phyloP scores from a whole-genome alignment of 2,113 vertebrate species.

The Pao palembangensis region DNA sequence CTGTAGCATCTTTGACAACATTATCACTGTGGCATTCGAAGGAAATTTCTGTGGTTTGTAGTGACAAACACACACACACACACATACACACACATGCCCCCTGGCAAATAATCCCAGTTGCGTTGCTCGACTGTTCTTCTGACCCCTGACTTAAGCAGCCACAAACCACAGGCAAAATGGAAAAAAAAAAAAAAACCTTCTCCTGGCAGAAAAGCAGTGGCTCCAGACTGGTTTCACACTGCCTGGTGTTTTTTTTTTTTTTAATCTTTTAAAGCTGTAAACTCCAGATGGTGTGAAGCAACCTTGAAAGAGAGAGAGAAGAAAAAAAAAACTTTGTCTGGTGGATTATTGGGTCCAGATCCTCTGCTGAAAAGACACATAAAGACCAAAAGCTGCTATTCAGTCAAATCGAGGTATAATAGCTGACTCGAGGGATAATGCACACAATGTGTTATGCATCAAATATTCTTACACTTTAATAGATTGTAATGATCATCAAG shows the following conservation, averaged over 20 bases:
- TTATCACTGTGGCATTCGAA: conserved; percentile 17
- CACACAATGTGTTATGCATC: conserved; percentile 68
- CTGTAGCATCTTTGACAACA: conserved; percentile 21
- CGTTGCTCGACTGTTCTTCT: conserved; percentile 40
- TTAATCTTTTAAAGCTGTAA: conserved; percentile 68
- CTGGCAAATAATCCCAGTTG: conserved; percentile 30
- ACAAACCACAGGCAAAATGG: conserved; percentile 30
- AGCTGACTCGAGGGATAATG: conserved; percentile 61
- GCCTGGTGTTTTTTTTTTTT: conserved; percentile 63
- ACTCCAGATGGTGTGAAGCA: conserved; percentile 76
- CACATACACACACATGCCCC: background rate
- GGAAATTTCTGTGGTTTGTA: conserved; percentile 17
- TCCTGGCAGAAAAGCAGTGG: conserved; percentile 53
- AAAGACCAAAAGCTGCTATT: conserved; percentile 61
- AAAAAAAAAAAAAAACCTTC: conserved; percentile 5
- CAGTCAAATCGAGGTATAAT: conserved; percentile 67
- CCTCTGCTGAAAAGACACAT: conserved; percentile 70
- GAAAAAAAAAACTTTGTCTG: conserved; percentile 66
- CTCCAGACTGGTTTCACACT: conserved; percentile 61
- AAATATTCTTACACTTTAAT: conserved; percentile 65
- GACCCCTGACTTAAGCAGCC: conserved; percentile 50
- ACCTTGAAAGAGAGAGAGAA: conserved; percentile 28
- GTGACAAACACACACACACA: too few relatives aligned
- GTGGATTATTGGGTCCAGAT: conserved; percentile 77
- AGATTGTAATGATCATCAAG: conserved; percentile 62